Evolutionary conservation across 2,888 invertebrate genomes (phyloP).

Genomic region (Chironomus tentans): DNA sequence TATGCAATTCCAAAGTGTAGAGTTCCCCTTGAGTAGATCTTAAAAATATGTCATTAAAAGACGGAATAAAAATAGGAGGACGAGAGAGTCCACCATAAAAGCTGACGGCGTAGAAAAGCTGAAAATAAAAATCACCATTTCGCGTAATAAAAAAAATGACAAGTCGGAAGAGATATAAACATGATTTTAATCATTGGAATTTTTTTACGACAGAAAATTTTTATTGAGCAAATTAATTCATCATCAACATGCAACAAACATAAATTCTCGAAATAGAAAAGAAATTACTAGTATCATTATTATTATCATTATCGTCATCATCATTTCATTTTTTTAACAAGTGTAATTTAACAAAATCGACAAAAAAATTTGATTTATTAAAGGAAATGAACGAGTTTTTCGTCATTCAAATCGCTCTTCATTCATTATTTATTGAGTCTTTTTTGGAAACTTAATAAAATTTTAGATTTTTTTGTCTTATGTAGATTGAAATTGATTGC

Average conservation of each 20-base stretch:
- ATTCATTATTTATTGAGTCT: too few relatives aligned
- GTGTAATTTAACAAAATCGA: background rate
- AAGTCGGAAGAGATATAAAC: conserved; percentile 13
- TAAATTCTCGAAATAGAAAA: conserved; percentile 8
- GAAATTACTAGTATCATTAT: background rate
- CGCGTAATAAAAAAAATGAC: background rate
- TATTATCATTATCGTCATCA: background rate
- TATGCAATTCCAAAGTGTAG: too few relatives aligned
- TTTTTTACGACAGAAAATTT: conserved; percentile 11
- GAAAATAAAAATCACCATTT: conserved; percentile 2
- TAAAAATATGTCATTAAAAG: background rate
- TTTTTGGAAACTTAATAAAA: too few relatives aligned
- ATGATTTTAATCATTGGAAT: conserved; percentile 18
- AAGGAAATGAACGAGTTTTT: background rate
- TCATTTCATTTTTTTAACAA: background rate
- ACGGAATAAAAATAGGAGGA: background rate
- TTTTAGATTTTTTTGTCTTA: too few relatives aligned
- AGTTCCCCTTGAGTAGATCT: too few relatives aligned
- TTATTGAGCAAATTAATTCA: conserved; percentile 24
- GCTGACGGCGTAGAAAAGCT: background rate
- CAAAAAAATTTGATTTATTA: background rate
- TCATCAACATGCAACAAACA: conserved; percentile 25
- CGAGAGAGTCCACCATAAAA: background rate
- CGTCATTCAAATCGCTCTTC: too few relatives aligned
- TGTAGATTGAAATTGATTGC: too few relatives aligned